Evolutionary conservation across 2,113 vertebrate species (phyloP).

Genomic region (Gnathonemus echidnorhynchus): DNA sequence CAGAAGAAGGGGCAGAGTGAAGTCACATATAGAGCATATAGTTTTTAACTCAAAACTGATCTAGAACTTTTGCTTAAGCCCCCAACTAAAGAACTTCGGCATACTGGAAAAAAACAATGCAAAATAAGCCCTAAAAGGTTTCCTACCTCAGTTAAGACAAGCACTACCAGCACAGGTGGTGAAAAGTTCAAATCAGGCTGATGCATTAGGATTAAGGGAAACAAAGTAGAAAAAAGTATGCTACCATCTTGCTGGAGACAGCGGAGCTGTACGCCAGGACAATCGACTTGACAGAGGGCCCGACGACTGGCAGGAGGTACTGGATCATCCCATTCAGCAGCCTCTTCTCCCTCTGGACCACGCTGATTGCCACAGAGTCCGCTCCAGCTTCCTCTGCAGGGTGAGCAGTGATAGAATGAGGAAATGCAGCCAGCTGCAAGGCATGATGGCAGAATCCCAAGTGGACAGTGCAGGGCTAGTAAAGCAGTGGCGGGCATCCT

Average conservation of each 20-base stretch:
- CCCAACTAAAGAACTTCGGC: neutral
- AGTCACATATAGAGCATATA: neutral
- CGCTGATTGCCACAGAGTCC: constrained; percentile 68
- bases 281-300: constrained; percentile 80
- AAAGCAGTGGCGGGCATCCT: neutral
- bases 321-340: constrained; percentile 87
- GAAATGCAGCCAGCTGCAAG: neutral
- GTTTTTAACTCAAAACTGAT: neutral
- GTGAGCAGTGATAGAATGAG: neutral
- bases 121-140: neutral
- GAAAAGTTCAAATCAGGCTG: neutral
- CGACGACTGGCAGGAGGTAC: constrained; percentile 77
- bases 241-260: constrained; percentile 92
- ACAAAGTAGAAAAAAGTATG: neutral
- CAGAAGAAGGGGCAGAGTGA: neutral
- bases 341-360: constrained; percentile 78
- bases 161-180: neutral
- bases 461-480: neutral
- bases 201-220: neutral
- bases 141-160: neutral
- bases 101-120: neutral
- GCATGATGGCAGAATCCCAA: neutral
- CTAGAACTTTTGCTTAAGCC: neutral
- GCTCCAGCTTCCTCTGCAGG: constrained; percentile 69
- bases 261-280: constrained; percentile 88